Base-by-base conservation (phyloP, 2,888 invertebrate genomes). In the Coenonympha glycerion region DNA sequence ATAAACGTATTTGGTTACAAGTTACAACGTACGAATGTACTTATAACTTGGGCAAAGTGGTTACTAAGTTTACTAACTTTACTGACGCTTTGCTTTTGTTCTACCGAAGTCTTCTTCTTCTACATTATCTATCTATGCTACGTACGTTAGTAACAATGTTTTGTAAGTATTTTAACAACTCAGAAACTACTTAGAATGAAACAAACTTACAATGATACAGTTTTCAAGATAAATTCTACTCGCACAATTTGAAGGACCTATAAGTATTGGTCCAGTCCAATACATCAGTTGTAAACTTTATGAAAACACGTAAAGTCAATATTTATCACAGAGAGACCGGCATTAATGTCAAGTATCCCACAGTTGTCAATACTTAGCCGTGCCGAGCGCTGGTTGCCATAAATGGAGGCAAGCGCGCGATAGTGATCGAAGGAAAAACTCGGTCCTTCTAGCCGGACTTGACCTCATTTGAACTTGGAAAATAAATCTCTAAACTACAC, bases 361-460 rank as follows among this genome's bases (percentile, higher is more conserved):
- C 82, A 86, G 83, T 79, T 79, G 85, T 84, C 80, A 81, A 77
- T 78, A 71, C 73, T 64, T 64, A 70, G 67, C 58, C 69, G 67
- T 69, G 62, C 65, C 70, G 54, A 62, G 71, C 66, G 60, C 85
- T 78, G 71, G 80, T 74, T 86, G 64, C 85, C 86, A 64, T 86
- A 86, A 71, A 86, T 69, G 86, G 86, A 63, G 63, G 68, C 62
- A 68, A 70, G 66, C 67, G 68, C 69, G 63, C 70, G 77, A 80
- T 83, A 76, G 78, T 79, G 78, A 77, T 80, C 80, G 67, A 59
- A 69, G 75, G 80, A 83, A 85, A 86, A 85, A 84, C 77, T 75
- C 69, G 70, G 68, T 71, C 71, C 75, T 71, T 66, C 70, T 65
- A 79, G 68, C 77, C 84, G 84, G 85, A 86, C 75, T 79, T 83